Evolutionary conservation across 2,888 invertebrate genomes (phyloP).

Genomic region (Cephus spinipes): DNA sequence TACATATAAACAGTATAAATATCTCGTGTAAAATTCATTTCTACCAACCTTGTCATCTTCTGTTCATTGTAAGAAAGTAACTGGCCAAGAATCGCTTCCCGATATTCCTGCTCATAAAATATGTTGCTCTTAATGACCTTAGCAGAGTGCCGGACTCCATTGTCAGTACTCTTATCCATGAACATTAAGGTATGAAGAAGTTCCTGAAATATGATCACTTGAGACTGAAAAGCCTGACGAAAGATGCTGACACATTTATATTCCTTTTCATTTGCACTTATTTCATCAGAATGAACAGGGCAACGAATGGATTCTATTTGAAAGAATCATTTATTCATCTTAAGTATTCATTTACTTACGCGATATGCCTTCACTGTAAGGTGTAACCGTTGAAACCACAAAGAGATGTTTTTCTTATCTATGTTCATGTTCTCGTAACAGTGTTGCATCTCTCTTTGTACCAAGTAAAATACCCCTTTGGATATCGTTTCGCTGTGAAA

Average conservation of each 20-base stretch:
- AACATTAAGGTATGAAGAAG: constrained; percentile 83
- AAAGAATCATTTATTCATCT: background rate
- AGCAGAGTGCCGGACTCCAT: constrained; percentile 80
- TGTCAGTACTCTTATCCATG: constrained; percentile 83
- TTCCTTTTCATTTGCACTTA: background rate
- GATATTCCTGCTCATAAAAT: constrained; percentile 94
- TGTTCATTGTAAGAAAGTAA: constrained; percentile 85
- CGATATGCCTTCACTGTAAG: constrained; percentile 81
- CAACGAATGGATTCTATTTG: background rate
- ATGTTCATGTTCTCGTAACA: constrained; percentile 85
- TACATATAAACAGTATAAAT: background rate
- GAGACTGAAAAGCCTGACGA: background rate
- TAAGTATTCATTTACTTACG: constrained; percentile 44
- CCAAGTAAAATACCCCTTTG: constrained; percentile 91
- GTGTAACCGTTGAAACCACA: constrained; percentile 90
- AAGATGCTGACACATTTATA: background rate
- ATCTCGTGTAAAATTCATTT: background rate
- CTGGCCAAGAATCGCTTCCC: constrained; percentile 87
- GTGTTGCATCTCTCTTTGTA: constrained; percentile 91
- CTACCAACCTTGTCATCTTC: constrained; percentile 84
- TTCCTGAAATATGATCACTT: constrained; percentile 72
- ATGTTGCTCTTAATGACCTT: constrained; percentile 90
- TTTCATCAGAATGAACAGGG: background rate
- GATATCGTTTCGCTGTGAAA: constrained; percentile 90
- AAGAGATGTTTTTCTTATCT: constrained; percentile 85